Percentiles rank a stretch among this genome's conserved stretches.
Evolutionary conservation across 1,140 invertebrate species (phyloP).

Genomic region (Zelostemma sp.): DNA sequence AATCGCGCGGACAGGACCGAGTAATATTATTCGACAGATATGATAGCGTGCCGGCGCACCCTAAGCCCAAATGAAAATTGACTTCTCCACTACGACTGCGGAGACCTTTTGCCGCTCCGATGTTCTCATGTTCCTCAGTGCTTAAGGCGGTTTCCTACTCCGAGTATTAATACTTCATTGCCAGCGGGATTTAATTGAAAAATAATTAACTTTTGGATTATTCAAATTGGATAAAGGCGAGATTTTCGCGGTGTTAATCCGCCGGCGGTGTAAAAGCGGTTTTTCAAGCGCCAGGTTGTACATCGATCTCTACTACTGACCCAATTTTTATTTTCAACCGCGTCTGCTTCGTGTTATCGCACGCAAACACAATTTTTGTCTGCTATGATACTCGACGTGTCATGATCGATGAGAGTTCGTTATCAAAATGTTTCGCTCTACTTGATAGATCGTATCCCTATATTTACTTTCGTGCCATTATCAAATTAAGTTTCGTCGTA

Average conservation of each 20-base stretch:
- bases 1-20: conserved; percentile 37
- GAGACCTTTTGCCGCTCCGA: conserved; percentile 40
- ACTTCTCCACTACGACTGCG: conserved; percentile 49
- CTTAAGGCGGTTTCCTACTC: not conserved
- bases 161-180: not conserved
- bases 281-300: not conserved
- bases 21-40: conserved; percentile 59
- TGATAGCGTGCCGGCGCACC: conserved; percentile 59
- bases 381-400: not conserved
- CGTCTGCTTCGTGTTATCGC: not conserved
- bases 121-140: conserved; percentile 30
- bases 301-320: conserved; percentile 1
- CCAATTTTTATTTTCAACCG: not conserved
- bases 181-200: not conserved
- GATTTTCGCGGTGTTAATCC: not conserved
- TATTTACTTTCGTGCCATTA: conserved; percentile 29
- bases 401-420: not conserved
- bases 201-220: too few relatives aligned
- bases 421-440: not conserved
- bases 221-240: not conserved
- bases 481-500: too few relatives aligned
- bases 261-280: too few relatives aligned
- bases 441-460: conserved; percentile 25
- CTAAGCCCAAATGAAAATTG: conserved; percentile 62
- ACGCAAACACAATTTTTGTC: not conserved